Conservation (phyloP, 2,797 vertebrate genomes). For the Lindbergichthys nudifrons region DNA sequence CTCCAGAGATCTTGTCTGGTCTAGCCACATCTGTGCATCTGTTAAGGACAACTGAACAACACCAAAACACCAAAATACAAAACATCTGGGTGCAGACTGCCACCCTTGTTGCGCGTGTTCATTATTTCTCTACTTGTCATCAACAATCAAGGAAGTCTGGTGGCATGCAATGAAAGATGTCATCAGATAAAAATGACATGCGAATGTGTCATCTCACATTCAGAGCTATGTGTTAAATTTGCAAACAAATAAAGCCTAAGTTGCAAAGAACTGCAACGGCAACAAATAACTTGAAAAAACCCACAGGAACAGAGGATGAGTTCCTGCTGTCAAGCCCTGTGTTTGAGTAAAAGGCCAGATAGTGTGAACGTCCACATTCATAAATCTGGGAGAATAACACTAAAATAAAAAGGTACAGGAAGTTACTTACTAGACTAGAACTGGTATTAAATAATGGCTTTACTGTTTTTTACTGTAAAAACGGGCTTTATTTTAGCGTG, state of each 20-base stretch:
- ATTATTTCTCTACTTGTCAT: too few relatives aligned
- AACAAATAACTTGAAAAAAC: neutral
- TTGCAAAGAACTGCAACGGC: neutral
- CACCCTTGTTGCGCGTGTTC: too few relatives aligned
- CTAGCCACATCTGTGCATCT: conserved; percentile 89
- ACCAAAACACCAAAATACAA: neutral
- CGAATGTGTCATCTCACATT: neutral
- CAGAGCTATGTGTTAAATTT: neutral
- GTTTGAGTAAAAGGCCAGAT: neutral
- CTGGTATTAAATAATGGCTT: neutral
- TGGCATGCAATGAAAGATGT: neutral
- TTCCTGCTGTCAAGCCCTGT: neutral
- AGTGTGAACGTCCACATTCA: neutral
- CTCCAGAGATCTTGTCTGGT: conserved; percentile 96
- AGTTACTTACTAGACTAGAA: neutral
- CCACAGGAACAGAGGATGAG: neutral
- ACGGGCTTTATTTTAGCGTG: neutral
- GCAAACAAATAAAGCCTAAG: neutral
- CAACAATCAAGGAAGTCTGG: neutral
- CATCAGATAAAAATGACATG: neutral
- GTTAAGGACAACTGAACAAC: conserved; percentile 79
- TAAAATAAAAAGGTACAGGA: neutral
- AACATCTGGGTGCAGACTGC: neutral
- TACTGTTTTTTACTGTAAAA: neutral
- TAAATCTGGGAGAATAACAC: neutral